A percentile compares a stretch with the other conserved stretches of the same genome.
These are phyloP conservation scores for Amphiprion ocellaris DNA, from an alignment of 2,113 vertebrate species.

Conservation along the genomic window DNA sequence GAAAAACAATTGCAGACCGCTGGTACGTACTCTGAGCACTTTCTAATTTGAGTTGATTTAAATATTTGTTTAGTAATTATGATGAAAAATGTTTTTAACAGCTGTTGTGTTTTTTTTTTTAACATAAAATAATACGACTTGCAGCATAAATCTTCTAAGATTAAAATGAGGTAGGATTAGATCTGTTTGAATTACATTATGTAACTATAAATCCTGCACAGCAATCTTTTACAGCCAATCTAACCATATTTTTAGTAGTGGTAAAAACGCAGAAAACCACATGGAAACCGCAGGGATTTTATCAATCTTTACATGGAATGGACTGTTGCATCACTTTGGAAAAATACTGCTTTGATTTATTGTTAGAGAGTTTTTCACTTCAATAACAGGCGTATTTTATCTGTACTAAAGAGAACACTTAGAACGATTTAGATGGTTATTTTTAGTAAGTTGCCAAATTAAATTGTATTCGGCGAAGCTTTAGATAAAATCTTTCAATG, in stretches of 20 bases:
- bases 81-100: conserved; percentile 32
- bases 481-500: conserved; percentile 51
- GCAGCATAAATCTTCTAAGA: conserved; percentile 30
- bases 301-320: conserved; percentile 32
- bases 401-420: conserved; percentile 21
- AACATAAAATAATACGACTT: conserved; percentile 37
- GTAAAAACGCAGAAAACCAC: conserved; percentile 4
- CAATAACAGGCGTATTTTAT: conserved; percentile 24
- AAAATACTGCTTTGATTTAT: conserved; percentile 15
- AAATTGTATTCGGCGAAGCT: conserved; percentile 28
- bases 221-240: conserved; percentile 32
- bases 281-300: conserved; percentile 30
- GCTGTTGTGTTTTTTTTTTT: conserved; percentile 33
- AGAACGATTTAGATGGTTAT: conserved; percentile 41
- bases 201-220: conserved; percentile 34
- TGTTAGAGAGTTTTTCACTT: conserved; percentile 19
- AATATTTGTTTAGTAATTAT: conserved; percentile 54
- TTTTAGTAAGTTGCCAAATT: conserved; percentile 50
- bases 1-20: conserved; percentile 7
- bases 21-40: neutral
- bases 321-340: conserved; percentile 2
- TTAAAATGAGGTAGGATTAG: conserved; percentile 51
- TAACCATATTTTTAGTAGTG: conserved; percentile 17
- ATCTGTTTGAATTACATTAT: conserved; percentile 52
- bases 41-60: conserved; percentile 35